Conservation (phyloP, 2,888 invertebrate genomes). For the Cecidostiba fungosa region DNA sequence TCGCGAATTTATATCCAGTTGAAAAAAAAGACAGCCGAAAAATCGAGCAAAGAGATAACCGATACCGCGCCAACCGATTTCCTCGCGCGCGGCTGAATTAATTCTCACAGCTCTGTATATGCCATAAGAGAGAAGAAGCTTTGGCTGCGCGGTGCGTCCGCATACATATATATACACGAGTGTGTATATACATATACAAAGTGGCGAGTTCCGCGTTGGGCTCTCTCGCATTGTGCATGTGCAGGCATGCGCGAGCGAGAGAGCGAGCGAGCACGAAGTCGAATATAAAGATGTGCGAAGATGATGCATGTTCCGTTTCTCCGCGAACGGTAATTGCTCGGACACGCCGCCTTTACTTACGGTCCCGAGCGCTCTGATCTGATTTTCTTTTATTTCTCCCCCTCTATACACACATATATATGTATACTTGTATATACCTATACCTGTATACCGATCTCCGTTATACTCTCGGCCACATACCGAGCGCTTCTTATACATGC, state of each 20-base stretch:
- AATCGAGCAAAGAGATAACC: neutral
- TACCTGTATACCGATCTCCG: constrained; percentile 33
- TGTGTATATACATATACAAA: neutral
- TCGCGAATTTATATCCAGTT: neutral
- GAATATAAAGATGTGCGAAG: constrained; percentile 69
- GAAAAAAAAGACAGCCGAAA: neutral
- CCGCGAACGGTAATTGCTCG: constrained; percentile 70
- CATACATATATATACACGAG: neutral
- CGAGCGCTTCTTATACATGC: neutral
- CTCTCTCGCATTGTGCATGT: constrained; percentile 67
- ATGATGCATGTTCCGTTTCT: constrained; percentile 70
- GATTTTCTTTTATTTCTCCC: constrained; percentile 73
- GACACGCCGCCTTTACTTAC: constrained; percentile 65
- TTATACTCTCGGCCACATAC: constrained; percentile 57
- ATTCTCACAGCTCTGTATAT: neutral
- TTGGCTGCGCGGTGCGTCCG: neutral
- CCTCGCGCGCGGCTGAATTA: neutral
- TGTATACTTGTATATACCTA: too few species aligned
- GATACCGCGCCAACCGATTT: neutral
- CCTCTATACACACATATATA: constrained; percentile 47
- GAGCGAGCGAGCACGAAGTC: constrained; percentile 62
- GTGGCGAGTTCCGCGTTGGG: constrained; percentile 45
- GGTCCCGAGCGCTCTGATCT: constrained; percentile 67
- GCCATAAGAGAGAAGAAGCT: neutral
- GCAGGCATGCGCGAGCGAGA: constrained; percentile 65